phyloP scores from a whole-genome alignment of 1,140 invertebrate species.

The Nymphalis io region DNA sequence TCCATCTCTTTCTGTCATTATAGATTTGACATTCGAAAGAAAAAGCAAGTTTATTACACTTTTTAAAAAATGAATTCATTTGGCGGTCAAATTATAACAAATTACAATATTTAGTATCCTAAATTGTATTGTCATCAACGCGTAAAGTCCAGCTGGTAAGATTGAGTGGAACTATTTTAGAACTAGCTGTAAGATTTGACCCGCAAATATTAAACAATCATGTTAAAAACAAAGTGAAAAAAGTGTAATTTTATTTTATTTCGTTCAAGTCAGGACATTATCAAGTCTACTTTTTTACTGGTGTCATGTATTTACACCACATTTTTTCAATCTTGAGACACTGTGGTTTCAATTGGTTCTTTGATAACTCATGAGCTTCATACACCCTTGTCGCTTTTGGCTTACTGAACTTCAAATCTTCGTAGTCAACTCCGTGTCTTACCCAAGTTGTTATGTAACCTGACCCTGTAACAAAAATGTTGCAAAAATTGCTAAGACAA shows the following conservation, averaged over 20 bases:
- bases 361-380: constrained; percentile 29
- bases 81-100: no score
- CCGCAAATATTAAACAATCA: no score
- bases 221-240: no score
- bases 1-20: no score
- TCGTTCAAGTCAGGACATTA: neutral
- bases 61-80: no score
- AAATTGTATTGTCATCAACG: no score
- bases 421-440: constrained; percentile 42
- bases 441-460: constrained; percentile 50
- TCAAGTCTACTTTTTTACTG: constrained; percentile 32
- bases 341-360: constrained; percentile 33
- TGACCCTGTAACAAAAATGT: constrained; percentile 35
- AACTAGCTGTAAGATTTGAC: no score
- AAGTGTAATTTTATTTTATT: neutral
- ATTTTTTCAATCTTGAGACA: constrained; percentile 50
- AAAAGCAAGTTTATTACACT: no score
- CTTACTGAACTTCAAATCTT: constrained; percentile 54
- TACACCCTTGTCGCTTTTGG: constrained; percentile 45
- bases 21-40: no score
- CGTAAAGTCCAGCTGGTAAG: no score
- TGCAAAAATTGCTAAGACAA: neutral
- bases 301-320: constrained; percentile 67
- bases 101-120: no score
- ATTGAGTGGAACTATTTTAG: no score